These are phyloP conservation scores for Sanderia malayensis DNA, from an alignment of 30 jellyfish, hydroid and myxozoan genomes.

Conservation along the genomic window DNA sequence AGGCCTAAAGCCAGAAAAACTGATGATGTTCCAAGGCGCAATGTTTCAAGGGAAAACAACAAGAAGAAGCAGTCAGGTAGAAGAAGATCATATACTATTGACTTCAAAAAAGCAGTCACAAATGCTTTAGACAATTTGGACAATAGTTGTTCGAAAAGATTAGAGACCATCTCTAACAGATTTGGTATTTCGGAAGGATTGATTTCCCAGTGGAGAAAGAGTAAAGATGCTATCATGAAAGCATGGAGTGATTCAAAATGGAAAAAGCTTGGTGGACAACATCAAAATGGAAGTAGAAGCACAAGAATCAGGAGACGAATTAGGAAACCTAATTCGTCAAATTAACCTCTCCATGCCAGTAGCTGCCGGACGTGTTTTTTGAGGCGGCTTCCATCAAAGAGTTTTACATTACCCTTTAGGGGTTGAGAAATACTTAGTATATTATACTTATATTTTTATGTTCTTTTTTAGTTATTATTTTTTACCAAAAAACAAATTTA, in stretches of 20 bases:
- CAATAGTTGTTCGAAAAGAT: neutral
- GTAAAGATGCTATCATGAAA: neutral
- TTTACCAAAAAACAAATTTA: too few species aligned
- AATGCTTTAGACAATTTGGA: neutral
- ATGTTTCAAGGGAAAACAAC: neutral
- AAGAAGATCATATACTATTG: slow-evolving; percentile 6
- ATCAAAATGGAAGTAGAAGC: slow-evolving; percentile 33
- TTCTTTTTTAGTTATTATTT: too few species aligned
- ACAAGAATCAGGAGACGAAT: slow-evolving; percentile 15
- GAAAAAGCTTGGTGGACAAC: slow-evolving; percentile 18
- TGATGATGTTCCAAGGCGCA: neutral
- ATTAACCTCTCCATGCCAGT: slow-evolving; percentile 16
- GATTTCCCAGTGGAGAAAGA: slow-evolving; percentile 6
- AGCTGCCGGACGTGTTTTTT: slow-evolving; percentile 11
- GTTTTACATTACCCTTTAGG: too few species aligned
- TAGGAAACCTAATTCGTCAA: neutral
- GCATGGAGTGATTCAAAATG: slow-evolving; percentile 20
- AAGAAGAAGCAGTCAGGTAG: slow-evolving; percentile 18
- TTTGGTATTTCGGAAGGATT: neutral
- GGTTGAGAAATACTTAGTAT: too few species aligned
- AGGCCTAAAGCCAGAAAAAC: neutral
- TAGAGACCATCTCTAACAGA: neutral
- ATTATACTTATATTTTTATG: too few species aligned
- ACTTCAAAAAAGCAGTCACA: slow-evolving; percentile 8
- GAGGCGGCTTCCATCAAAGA: too few species aligned